phyloP scores from a whole-genome alignment of 92 coral and sea anemone species.

The Palythoa grandiflora region DNA sequence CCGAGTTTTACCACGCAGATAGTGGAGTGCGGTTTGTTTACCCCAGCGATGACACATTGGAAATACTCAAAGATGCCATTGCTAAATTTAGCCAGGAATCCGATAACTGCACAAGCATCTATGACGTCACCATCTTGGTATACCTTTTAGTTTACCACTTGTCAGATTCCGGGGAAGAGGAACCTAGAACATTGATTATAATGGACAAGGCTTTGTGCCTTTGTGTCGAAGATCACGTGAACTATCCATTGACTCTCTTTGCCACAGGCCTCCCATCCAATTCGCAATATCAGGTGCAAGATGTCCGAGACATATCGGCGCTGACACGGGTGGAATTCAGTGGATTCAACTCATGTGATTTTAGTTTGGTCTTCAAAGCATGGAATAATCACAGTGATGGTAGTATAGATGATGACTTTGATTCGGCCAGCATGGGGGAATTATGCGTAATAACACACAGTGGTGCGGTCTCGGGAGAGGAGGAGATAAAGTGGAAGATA shows the following conservation, averaged over 20 bases:
- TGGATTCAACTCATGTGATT: constrained; percentile 93
- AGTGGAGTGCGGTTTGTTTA: constrained; percentile 86
- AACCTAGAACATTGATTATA: constrained; percentile 87
- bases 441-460: constrained; percentile 82
- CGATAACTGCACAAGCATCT: constrained; percentile 64
- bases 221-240: constrained; percentile 93
- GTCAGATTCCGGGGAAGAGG: constrained; percentile 65
- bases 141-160: constrained; percentile 88
- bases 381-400: constrained; percentile 60
- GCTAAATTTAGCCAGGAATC: constrained; percentile 84
- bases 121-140: constrained; percentile 79
- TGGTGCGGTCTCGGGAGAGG: constrained; percentile 43
- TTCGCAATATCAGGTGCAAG: constrained; percentile 88
- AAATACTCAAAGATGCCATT: constrained; percentile 84
- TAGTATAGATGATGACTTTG: constrained; percentile 75
- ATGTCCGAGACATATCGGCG: constrained; percentile 84
- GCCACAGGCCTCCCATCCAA: constrained; percentile 97
- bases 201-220: constrained; percentile 88
- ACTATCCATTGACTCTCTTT: constrained; percentile 93
- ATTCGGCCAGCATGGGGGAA: constrained; percentile 91
- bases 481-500: constrained; percentile 83
- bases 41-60: constrained; percentile 92
- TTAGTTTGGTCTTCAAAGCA: constrained; percentile 82
- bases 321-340: constrained; percentile 95
- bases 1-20: constrained; percentile 71